These are phyloP conservation scores for Coendou prehensilis DNA, from an alignment of 2,797 vertebrate species.

Conservation along the genomic window DNA sequence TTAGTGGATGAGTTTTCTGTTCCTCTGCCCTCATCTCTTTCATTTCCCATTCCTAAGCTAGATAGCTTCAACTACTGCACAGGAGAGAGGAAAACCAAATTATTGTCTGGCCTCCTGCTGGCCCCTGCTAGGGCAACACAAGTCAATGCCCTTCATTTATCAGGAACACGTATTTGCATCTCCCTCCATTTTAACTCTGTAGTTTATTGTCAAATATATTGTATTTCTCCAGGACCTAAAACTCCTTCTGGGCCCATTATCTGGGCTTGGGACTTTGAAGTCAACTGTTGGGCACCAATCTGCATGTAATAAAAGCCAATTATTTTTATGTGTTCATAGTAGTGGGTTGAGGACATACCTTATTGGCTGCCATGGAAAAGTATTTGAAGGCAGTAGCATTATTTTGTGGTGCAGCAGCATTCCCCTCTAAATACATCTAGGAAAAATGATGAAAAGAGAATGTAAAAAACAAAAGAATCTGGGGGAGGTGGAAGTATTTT, in stretches of 20 bases:
- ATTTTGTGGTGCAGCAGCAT: slow-evolving; percentile 82
- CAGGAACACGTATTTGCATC: not conserved
- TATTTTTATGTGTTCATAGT: not conserved
- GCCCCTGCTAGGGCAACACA: not conserved
- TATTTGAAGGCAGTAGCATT: slow-evolving; percentile 86
- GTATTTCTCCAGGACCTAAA: not conserved
- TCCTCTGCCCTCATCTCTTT: slow-evolving; percentile 14
- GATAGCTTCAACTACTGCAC: not conserved
- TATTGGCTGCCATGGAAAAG: slow-evolving; percentile 87
- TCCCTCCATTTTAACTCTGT: not conserved
- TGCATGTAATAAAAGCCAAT: slow-evolving; percentile 6
- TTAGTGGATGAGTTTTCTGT: not conserved
- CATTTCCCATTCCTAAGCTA: slow-evolving; percentile 16
- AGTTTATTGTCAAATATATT: not conserved
- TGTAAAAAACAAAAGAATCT: slow-evolving; percentile 30
- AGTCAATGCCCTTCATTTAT: not conserved
- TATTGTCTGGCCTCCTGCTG: not conserved
- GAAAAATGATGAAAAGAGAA: not conserved
- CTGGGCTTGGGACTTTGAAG: not conserved
- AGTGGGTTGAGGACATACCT: slow-evolving; percentile 77
- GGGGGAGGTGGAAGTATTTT: slow-evolving; percentile 48
- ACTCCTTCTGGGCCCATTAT: not conserved
- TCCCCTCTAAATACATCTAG: slow-evolving; percentile 89
- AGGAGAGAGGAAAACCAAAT: not conserved
- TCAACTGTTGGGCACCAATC: not conserved